These are phyloP conservation scores for Chorisops tibialis DNA, from an alignment of 2,888 invertebrate species.

Conservation along the genomic window DNA sequence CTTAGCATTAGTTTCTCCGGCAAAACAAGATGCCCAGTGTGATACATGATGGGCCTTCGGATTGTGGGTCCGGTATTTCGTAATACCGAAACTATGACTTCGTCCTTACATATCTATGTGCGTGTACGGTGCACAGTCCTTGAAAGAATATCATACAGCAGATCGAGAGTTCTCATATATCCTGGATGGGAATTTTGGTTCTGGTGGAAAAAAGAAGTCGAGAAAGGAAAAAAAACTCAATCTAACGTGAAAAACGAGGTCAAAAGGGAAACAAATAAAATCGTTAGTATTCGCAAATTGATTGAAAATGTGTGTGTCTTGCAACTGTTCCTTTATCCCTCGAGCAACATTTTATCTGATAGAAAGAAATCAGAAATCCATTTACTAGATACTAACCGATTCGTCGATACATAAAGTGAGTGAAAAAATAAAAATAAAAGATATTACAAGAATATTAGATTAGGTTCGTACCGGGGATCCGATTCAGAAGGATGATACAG, in stretches of 20 bases:
- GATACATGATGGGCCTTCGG: no score
- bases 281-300: constrained; percentile 17
- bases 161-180: no score
- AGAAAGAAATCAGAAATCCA: background rate
- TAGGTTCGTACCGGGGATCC: background rate
- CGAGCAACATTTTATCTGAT: background rate
- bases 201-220: no score
- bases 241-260: background rate
- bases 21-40: no score
- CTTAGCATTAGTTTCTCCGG: no score
- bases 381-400: background rate
- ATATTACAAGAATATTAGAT: background rate
- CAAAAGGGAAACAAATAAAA: constrained; percentile 5
- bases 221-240: no score
- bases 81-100: no score
- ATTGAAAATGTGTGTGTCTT: constrained; percentile 11
- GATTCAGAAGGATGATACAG: background rate
- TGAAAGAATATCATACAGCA: no score
- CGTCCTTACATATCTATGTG: no score
- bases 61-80: no score
- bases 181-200: no score
- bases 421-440: background rate
- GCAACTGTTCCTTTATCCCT: background rate
- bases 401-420: background rate
- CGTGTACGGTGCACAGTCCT: no score